Evolutionary conservation across 2,888 invertebrate genomes (phyloP), one percentile per base, ranked within the genome.

Genomic region (Caenorhabditis wallacei): DNA sequence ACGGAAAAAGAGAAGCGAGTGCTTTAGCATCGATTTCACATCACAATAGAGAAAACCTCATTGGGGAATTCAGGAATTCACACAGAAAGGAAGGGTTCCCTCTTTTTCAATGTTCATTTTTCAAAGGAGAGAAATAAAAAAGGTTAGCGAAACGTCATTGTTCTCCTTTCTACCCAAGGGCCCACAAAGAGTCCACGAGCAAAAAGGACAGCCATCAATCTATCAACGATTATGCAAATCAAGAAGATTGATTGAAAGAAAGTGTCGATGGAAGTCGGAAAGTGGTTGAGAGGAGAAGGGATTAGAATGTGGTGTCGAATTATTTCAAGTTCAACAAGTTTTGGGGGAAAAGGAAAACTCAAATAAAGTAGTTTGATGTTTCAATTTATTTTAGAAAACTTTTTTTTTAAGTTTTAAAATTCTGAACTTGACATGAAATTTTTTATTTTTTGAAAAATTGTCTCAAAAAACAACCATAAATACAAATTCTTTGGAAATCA

Each of bases 1-100:
- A 53, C 59, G 43, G 35, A 59, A 66, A 26, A 66, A 43, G 20
- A 51, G 54, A 71, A 51, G 51, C 37, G 68, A 78, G 69, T 78
- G 68, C 78, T 61, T 78, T 63, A 78, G 78, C 78, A 78, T 78
- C 78, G 78, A 78, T 78, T 78, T 78, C 78, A 63, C 78, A 78
- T 78, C 78, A 78, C 69, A 69, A 76, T 61, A 64, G 51, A 51
- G 48, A 66, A 53, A 66, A 66, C 63, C 61, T 68, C 78, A 69
- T 78, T 78, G 78, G 78, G 78, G 78, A 78, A 78, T 78, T 78
- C 69, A 35, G 46, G 43, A 64, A 54, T 46, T 56, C 18, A 24
- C 43, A n/a, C n/a, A n/a, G n/a, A n/a, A n/a, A n/a, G n/a, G n/a
- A 57, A 56, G 35, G 46, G 69, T 56, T 54, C 54, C n/a, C 35